These are phyloP conservation scores for Carterocephalus palaemon DNA, from an alignment of 2,888 invertebrate genomes.

Conservation along the genomic window DNA sequence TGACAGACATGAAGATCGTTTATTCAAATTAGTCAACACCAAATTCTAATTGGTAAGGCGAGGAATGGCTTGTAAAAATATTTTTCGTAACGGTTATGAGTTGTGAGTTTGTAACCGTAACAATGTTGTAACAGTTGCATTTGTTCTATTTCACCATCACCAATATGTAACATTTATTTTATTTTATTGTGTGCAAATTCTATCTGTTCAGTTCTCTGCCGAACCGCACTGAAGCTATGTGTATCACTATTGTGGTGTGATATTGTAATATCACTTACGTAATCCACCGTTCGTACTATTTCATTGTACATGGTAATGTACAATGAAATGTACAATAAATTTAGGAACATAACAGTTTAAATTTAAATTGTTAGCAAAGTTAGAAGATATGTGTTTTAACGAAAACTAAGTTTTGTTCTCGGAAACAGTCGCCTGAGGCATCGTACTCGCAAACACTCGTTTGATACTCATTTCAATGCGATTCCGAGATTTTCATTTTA, in stretches of 20 bases:
- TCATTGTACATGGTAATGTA: too few relatives aligned
- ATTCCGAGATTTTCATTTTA: conserved; percentile 57
- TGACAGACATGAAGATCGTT: conserved; percentile 13
- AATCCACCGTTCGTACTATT: too few relatives aligned
- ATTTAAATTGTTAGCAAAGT: conserved; percentile 2
- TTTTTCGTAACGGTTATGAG: too few relatives aligned
- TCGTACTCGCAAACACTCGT: conserved; percentile 25
- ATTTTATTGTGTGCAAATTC: too few relatives aligned
- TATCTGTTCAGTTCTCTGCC: too few relatives aligned
- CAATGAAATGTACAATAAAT: neutral
- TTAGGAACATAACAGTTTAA: conserved; percentile 4
- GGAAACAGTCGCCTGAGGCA: conserved; percentile 14
- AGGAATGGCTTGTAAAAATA: neutral
- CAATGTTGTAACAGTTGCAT: too few relatives aligned
- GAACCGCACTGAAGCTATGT: too few relatives aligned
- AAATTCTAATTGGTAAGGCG: neutral
- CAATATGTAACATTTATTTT: too few relatives aligned
- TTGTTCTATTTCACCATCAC: too few relatives aligned
- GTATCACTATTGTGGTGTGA: too few relatives aligned
- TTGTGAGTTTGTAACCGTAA: too few relatives aligned
- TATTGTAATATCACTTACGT: too few relatives aligned
- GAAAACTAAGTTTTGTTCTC: conserved; percentile 3
- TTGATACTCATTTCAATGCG: conserved; percentile 31
- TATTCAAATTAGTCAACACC: conserved; percentile 19
- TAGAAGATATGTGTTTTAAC: conserved; percentile 1